Evolutionary conservation across 2,113 vertebrate genomes (phyloP).

Genomic region (Eulemur macaco): DNA sequence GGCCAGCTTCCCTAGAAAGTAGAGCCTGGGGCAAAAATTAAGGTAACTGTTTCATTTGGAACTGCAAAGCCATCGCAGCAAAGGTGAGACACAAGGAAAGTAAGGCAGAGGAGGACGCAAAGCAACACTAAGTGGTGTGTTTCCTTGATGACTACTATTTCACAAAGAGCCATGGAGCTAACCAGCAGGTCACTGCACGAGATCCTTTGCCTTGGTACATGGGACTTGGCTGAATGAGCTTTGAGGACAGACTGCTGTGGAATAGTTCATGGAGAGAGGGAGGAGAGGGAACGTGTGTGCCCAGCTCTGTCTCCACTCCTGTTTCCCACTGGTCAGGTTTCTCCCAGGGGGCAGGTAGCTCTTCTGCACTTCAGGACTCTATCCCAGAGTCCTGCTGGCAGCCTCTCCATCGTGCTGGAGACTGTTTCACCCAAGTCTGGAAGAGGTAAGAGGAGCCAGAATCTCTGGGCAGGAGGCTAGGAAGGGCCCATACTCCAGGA

Average conservation of each 20-base stretch:
- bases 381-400: not conserved
- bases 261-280: not conserved
- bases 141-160: not conserved
- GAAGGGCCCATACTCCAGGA: not conserved
- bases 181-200: not conserved
- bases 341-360: not conserved
- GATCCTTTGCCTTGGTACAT: not conserved
- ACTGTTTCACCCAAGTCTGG: not conserved
- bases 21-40: not conserved
- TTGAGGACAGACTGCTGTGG: not conserved
- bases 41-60: not conserved
- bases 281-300: not conserved
- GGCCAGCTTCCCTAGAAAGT: not conserved
- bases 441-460: not conserved
- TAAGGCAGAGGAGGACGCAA: not conserved
- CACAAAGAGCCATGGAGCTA: not conserved
- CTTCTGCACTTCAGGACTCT: not conserved
- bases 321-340: not conserved
- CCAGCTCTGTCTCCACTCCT: not conserved
- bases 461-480: not conserved
- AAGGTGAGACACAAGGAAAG: not conserved
- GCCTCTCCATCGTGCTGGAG: not conserved
- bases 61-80: not conserved
- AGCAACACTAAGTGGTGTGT: not conserved
- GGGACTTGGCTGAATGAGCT: not conserved